phyloP scores from a whole-genome alignment of 2,113 vertebrate genomes.

The Antechinus flavipes region DNA sequence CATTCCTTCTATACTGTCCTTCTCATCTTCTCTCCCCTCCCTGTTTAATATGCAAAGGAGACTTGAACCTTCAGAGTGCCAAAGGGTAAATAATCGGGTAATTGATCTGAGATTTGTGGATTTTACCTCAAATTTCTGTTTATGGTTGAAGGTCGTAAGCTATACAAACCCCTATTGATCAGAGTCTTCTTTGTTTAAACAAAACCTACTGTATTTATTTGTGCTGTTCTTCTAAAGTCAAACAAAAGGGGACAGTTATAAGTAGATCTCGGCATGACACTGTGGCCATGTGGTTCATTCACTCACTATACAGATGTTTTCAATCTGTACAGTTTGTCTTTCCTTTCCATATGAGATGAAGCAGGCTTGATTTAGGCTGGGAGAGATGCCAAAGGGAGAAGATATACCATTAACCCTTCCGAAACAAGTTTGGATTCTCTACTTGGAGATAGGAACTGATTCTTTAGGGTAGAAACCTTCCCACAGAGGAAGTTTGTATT shows the following conservation, averaged over 20 bases:
- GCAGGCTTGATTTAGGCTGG: conserved; percentile 89
- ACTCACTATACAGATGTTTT: conserved; percentile 90
- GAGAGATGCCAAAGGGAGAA: conserved; percentile 89
- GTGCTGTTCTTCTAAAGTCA: conserved; percentile 84
- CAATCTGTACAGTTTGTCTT: conserved; percentile 90
- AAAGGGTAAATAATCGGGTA: conserved; percentile 85
- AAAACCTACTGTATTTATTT: conserved; percentile 89
- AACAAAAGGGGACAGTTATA: conserved; percentile 85
- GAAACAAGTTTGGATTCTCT: conserved; percentile 59
- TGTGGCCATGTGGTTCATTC: conserved; percentile 84
- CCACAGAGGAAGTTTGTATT: neutral
- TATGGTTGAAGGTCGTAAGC: conserved; percentile 86
- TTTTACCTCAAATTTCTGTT: conserved; percentile 86
- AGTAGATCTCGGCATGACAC: conserved; percentile 85
- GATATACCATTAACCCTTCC: conserved; percentile 89
- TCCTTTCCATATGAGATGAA: conserved; percentile 88
- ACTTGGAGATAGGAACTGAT: neutral
- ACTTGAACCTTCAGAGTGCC: conserved; percentile 83
- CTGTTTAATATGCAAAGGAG: conserved; percentile 80
- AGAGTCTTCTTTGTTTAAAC: conserved; percentile 86
- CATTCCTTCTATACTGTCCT: neutral
- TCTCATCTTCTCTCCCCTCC: conserved; percentile 49
- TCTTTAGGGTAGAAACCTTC: neutral
- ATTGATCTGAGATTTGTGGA: conserved; percentile 86
- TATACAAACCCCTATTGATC: conserved; percentile 89